phyloP scores from a whole-genome alignment of 2,888 invertebrate species.

The Heteromyza rotundicornis region DNA sequence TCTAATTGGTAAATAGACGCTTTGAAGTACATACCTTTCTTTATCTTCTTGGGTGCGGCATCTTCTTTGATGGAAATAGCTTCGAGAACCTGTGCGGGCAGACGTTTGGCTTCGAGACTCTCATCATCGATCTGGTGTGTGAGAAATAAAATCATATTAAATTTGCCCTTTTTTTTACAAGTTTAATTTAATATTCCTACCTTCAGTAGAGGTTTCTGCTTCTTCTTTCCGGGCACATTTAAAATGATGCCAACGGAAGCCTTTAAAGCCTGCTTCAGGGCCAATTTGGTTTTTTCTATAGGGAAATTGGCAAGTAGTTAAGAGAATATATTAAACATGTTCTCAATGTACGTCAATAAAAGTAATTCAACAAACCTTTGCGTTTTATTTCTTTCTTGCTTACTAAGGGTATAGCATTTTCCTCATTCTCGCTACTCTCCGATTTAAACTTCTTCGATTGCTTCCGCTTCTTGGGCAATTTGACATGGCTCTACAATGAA shows the following conservation, averaged over 20 bases:
- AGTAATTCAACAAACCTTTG: slow-evolving; percentile 28
- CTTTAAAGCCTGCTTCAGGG: slow-evolving; percentile 36
- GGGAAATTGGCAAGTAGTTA: neutral
- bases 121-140: neutral
- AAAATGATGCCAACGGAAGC: slow-evolving; percentile 33
- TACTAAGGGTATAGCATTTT: slow-evolving; percentile 1
- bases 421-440: slow-evolving; percentile 11
- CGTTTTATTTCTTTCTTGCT: slow-evolving; percentile 26
- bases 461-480: slow-evolving; percentile 29
- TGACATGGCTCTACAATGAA: slow-evolving; percentile 33
- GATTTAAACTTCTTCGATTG: slow-evolving; percentile 14
- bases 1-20: too few relatives aligned
- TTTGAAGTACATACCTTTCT: too few relatives aligned
- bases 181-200: slow-evolving; percentile 6
- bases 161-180: neutral
- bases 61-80: slow-evolving; percentile 14
- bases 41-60: slow-evolving; percentile 13
- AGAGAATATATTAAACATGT: neutral
- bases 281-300: slow-evolving; percentile 41
- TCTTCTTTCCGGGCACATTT: slow-evolving; percentile 17
- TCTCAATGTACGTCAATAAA: too few relatives aligned
- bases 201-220: slow-evolving; percentile 9
- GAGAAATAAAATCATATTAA: neutral
- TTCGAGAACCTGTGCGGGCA: slow-evolving; percentile 29
- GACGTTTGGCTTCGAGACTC: slow-evolving; percentile 21